Evolutionary conservation across 2,797 vertebrate genomes (phyloP).

Genomic region (Phoxinus dragarum): DNA sequence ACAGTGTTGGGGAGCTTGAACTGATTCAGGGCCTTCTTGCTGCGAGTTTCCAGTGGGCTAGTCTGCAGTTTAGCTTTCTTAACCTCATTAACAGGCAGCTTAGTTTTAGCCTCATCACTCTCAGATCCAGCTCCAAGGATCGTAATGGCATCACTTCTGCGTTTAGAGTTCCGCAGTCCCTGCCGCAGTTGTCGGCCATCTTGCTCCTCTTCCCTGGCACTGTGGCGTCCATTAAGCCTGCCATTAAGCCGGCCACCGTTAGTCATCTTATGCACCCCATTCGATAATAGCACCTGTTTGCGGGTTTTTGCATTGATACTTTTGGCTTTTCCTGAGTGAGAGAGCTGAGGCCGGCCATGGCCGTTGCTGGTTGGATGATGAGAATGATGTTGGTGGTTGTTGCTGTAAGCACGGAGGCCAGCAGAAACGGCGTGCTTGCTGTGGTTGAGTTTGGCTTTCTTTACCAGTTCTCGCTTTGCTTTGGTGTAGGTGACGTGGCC

Average conservation of each 20-base stretch:
- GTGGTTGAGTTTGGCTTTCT: constrained; percentile 98
- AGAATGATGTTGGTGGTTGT: constrained; percentile 80
- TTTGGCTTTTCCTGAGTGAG: constrained; percentile 99
- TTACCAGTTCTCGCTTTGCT: constrained; percentile 99
- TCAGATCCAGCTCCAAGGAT: constrained; percentile 68
- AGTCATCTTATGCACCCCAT: constrained; percentile 83
- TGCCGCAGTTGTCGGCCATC: constrained; percentile 87
- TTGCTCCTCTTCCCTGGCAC: constrained; percentile 86
- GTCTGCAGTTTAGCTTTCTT: constrained; percentile 89
- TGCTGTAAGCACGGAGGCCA: constrained; percentile 76
- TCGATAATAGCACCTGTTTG: constrained; percentile 99
- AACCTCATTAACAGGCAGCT: constrained; percentile 81
- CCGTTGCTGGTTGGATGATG: constrained; percentile 79
- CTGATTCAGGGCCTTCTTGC: constrained; percentile 81
- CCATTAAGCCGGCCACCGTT: constrained; percentile 85
- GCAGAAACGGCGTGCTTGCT: constrained; percentile 87
- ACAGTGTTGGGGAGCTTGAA: constrained; percentile 78
- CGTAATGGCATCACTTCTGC: constrained; percentile 85
- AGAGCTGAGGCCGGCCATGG: constrained; percentile 66
- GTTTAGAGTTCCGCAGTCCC: constrained; percentile 95
- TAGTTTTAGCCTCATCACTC: constrained; percentile 80
- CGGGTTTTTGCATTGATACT: constrained; percentile 99
- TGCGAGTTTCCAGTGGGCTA: constrained; percentile 83
- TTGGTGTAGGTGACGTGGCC: constrained; percentile 99
- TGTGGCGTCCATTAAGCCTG: constrained; percentile 91